Conservation (phyloP, 2,113 vertebrate genomes). For the Oreotrochilus melanogaster region DNA sequence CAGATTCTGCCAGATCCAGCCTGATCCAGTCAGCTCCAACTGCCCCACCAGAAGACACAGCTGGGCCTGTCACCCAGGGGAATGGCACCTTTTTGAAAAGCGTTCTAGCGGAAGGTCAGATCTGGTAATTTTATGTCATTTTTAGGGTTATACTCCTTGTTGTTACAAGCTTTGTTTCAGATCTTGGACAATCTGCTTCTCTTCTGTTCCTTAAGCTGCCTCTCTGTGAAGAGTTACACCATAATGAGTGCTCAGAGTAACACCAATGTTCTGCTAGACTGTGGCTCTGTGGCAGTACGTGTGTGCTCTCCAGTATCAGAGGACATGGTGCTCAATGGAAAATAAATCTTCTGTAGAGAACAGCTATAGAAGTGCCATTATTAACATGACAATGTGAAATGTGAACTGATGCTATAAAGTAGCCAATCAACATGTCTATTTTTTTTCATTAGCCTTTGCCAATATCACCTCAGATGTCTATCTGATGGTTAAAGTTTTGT, state of each 20-base stretch:
- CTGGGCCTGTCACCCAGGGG: rapidly evolving
- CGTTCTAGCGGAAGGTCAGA: neutral
- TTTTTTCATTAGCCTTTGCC: neutral
- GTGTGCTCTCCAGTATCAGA: neutral
- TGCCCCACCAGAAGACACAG: neutral
- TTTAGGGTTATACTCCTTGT: neutral
- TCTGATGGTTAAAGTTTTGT: neutral
- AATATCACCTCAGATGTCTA: neutral
- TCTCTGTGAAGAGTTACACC: rapidly evolving
- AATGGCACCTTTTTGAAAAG: neutral
- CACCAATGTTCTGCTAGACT: neutral
- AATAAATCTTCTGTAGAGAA: neutral
- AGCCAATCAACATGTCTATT: rapidly evolving
- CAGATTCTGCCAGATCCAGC: too few relatives aligned
- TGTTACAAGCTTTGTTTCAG: neutral
- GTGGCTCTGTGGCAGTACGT: neutral
- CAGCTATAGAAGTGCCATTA: neutral
- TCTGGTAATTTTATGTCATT: neutral
- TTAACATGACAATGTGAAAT: neutral
- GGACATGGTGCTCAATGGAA: neutral
- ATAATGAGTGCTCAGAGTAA: neutral
- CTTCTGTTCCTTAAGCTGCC: neutral
- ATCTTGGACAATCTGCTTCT: neutral
- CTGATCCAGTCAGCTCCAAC: rapidly evolving
- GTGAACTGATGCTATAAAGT: neutral